Conservation (phyloP, 2,797 vertebrate species). For the Spinibarbus caldwelli region DNA sequence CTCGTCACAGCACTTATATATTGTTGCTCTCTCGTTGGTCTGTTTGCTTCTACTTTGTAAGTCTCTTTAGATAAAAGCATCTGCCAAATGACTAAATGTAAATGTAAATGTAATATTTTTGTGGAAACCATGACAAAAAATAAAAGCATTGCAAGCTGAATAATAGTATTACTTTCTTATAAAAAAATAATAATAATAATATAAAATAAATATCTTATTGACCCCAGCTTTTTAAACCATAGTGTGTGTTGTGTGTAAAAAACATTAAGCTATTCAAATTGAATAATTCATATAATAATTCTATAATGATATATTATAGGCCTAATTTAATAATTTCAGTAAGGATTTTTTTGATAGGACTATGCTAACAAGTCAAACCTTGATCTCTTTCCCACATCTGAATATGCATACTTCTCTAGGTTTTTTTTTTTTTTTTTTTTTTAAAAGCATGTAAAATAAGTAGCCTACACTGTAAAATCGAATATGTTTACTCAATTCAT, state of each 20-base stretch:
- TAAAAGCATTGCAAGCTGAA: not conserved
- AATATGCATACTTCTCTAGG: not conserved
- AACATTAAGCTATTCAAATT: not conserved
- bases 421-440: no score
- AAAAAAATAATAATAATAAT: not conserved
- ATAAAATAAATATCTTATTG: not conserved
- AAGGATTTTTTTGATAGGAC: not conserved
- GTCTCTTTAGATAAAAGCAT: no score
- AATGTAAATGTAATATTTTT: no score
- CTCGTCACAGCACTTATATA: no score
- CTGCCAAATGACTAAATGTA: no score
- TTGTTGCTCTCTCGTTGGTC: no score
- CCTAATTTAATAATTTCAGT: not conserved
- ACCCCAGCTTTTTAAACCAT: not conserved
- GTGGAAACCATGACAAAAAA: not conserved
- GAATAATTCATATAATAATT: not conserved
- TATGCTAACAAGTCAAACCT: not conserved
- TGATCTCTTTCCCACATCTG: not conserved
- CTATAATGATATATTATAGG: not conserved
- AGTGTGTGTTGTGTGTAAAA: not conserved
- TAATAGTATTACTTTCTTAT: not conserved
- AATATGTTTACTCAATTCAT: not conserved
- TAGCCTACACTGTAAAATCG: not conserved
- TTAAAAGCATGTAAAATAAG: no score
- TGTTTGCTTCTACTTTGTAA: no score